A percentile compares a stretch with the other conserved stretches of the same genome.
These are phyloP conservation scores for Zaprionus nigranus DNA, from an alignment of 1,140 invertebrate species.

Conservation along the genomic window DNA sequence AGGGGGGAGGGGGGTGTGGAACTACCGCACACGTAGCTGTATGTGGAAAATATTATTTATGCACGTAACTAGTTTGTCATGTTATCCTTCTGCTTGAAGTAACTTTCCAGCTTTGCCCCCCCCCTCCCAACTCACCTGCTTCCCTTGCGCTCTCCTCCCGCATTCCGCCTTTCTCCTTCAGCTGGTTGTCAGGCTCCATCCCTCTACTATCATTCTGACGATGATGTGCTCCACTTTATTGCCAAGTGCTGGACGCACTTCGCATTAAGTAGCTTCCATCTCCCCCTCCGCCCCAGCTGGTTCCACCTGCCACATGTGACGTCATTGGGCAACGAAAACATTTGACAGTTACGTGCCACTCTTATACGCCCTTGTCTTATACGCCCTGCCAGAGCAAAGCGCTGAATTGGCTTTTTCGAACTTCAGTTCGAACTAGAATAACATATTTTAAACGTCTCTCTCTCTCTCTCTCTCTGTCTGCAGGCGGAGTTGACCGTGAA, in stretches of 20 bases:
- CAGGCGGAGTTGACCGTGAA: conserved; percentile 44
- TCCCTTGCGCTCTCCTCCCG: background rate
- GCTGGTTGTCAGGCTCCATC: background rate
- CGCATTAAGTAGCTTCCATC: conserved; percentile 18
- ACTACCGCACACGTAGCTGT: conserved; percentile 27
- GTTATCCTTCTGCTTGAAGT: conserved; percentile 65
- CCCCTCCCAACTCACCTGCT: too few relatives aligned
- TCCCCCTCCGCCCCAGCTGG: background rate
- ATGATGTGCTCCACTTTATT: conserved; percentile 44
- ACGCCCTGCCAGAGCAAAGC: conserved; percentile 14
- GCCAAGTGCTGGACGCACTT: conserved; percentile 27
- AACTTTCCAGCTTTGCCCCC: background rate
- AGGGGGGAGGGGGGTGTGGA: background rate
- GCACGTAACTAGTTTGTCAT: conserved; percentile 79
- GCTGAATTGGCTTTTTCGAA: conserved; percentile 42
- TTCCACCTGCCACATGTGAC: background rate
- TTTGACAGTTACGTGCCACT: conserved; percentile 9
- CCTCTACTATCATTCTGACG: background rate
- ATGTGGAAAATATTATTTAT: conserved; percentile 73
- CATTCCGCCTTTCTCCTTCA: too few relatives aligned
- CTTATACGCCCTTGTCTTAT: conserved; percentile 43
- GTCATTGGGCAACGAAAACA: conserved; percentile 9
- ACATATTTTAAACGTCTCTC: background rate
- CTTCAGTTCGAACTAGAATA: conserved; percentile 13
- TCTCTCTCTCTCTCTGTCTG: background rate